Evolutionary conservation across 2,888 invertebrate genomes (phyloP), one percentile per base, ranked within the genome.

Genomic region (Pandemis heparana): DNA sequence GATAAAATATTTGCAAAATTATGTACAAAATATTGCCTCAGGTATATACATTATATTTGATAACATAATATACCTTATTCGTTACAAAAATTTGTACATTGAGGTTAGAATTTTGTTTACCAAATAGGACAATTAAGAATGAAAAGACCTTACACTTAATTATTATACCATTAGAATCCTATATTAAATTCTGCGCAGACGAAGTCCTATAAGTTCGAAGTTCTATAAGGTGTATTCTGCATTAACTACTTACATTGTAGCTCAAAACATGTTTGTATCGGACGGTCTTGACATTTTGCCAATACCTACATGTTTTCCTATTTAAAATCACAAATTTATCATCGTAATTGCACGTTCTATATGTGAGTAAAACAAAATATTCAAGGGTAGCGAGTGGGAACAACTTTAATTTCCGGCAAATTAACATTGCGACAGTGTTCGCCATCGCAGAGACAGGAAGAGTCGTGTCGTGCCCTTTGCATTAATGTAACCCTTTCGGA

Each of bases 321-420:
- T 32, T 46, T 41, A 23, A 63, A 59, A 18, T 59, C 56, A 56
- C 61, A 53, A 67, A 68, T 67, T 56, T 62, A 66, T 43, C 61
- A 56, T 72, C 46, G 56, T 59, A 56, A 68, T 62, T 72, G 46
- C 38, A 18, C 56, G 10, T 62, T 14, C 10, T 62, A 56, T 66
- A 56, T 68, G 83, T 82, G 83, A 84, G 83, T 81, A 82, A 86
- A 85, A 85, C 84, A 86, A 80, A 84, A 84, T 32, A 32, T 83
- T 82, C 84, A 92, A 91, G 91, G 92, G 89, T 90, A 90, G 88
- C 88, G 87, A 89, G 87, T 89, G 85, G 89, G 87, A 92, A 90
- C 91, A 91, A 91, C 89, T 92, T 94, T 94, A 94, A 94, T 94
- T 93, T 94, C 94, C 94, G 94, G 92, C 85, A 85, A 90, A 94